Evolutionary conservation across 1,140 invertebrate genomes (phyloP), one percentile per base, ranked within the genome.

Genomic region (Oryzaephilus surinamensis): DNA sequence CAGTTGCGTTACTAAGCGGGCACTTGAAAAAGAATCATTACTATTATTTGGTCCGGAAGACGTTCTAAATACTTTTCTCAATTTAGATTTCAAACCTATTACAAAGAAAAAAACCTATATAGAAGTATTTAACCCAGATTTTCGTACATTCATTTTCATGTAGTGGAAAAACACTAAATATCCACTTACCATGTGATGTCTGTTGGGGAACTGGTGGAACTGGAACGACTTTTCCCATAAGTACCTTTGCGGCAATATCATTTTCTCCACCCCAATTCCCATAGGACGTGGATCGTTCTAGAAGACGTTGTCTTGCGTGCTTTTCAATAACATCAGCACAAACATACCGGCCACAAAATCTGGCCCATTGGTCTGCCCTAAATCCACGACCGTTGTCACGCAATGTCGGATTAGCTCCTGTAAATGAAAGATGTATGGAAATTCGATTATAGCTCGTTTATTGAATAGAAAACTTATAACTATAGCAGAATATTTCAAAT

Each of bases 341-440:
- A 8, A 78, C 71, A 48, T 80, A 74, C 13, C 84, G 67, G 2
- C 82, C 79, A 45, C 82, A 85, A 57, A 76, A 84, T 41, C 76
- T 63, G 1, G 84, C 82, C 84, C 84, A 88, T 54, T 87, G 81
- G 37, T 81, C 73, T 0, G 84, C 80, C 36, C 77, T 68, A 5
- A 84, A 61, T 4, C 79, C 76, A 37, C 82, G 65, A 1, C 79
- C 77, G 29, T 72, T 67, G 51, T 88, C 84, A 14, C 79, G 64
- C 29, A 83, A 60, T 3, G 78, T 76, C 3, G 82, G 77, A 56
- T 79, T 81, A 2, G 83, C 79, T 27, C 83, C 82, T 85, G 47
- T 38, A 57, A 57, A 33, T 26, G 32, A 41, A 32, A 2, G 8
- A 41, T 15, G 17, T 17, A 16, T 20, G 17, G 21, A 34, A 21